A percentile compares a stretch with the other conserved stretches of the same genome.
These are phyloP conservation scores for Acrossocheilus fasciatus DNA, from an alignment of 2,797 vertebrate species.

Conservation along the genomic window DNA sequence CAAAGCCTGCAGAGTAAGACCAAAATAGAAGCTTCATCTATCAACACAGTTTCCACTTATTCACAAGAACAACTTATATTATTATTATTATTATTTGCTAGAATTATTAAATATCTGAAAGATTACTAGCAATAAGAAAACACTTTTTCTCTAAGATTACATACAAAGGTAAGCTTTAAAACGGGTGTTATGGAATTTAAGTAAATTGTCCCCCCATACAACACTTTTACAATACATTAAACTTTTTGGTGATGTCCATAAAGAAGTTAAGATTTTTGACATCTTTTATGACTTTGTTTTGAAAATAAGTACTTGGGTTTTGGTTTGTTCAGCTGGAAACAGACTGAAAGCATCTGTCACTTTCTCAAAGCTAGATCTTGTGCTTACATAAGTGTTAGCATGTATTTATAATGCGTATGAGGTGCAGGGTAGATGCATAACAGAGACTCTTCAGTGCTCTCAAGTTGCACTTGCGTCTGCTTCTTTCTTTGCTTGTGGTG, in stretches of 20 bases:
- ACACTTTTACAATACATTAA: not conserved
- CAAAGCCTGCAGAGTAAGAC: not conserved
- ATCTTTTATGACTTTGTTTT: not conserved
- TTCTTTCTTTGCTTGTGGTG: constrained; percentile 63
- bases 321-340: not conserved
- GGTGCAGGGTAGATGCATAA: not conserved
- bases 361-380: not conserved
- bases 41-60: not conserved
- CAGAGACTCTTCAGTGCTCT: not conserved
- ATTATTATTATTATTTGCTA: too few species aligned
- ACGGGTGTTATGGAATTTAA: not conserved
- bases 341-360: constrained; percentile 5
- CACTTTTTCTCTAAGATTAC: not conserved
- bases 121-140: not conserved
- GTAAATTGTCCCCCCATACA: not conserved
- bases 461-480: constrained; percentile 40
- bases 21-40: not conserved
- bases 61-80: not conserved
- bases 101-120: not conserved
- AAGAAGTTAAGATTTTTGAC: not conserved
- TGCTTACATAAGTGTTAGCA: not conserved
- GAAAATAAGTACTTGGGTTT: not conserved
- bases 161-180: not conserved
- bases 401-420: not conserved
- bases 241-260: not conserved